Evolutionary conservation across 2,113 vertebrate species (phyloP).

Genomic region (Corydoras sp.): DNA sequence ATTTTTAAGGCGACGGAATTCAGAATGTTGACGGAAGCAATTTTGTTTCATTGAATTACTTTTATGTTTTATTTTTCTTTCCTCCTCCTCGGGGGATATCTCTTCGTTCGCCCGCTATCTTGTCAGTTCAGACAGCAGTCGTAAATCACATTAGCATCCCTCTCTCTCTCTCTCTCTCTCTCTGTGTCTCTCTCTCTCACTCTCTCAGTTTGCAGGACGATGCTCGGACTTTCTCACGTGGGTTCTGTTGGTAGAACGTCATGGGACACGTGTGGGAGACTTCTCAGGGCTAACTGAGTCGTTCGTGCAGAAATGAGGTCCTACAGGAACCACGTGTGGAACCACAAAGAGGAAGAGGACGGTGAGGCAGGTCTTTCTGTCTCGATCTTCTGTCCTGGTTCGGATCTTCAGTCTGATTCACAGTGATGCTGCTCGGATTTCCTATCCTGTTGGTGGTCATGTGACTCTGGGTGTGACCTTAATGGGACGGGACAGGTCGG

Average conservation of each 20-base stretch:
- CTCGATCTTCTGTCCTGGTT: too few species aligned
- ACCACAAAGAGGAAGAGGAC: neutral
- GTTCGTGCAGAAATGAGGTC: constrained; percentile 1
- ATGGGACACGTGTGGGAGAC: constrained; percentile 11
- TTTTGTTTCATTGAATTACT: constrained; percentile 15
- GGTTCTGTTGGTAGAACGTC: neutral
- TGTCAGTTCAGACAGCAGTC: constrained; percentile 24
- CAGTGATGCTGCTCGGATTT: too few species aligned
- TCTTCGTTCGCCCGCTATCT: constrained; percentile 1
- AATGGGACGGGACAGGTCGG: too few species aligned
- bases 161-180: too few species aligned
- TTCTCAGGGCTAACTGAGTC: constrained; percentile 27
- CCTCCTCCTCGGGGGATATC: constrained; percentile 3
- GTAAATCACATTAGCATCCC: constrained; percentile 17
- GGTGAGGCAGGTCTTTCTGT: neutral
- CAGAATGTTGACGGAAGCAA: constrained; percentile 16
- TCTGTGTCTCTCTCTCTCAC: too few species aligned
- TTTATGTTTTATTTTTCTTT: constrained; percentile 17
- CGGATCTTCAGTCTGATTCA: too few species aligned
- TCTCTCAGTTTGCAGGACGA: too few species aligned
- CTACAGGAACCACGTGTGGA: constrained; percentile 1
- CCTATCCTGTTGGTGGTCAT: too few species aligned
- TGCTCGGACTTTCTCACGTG: neutral
- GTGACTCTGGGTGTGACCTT: too few species aligned
- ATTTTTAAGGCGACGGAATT: constrained; percentile 7